Percentiles rank a stretch among this genome's conserved stretches.
Conservation (phyloP, 2,113 vertebrate genomes). For the Australoheros scitulus region DNA sequence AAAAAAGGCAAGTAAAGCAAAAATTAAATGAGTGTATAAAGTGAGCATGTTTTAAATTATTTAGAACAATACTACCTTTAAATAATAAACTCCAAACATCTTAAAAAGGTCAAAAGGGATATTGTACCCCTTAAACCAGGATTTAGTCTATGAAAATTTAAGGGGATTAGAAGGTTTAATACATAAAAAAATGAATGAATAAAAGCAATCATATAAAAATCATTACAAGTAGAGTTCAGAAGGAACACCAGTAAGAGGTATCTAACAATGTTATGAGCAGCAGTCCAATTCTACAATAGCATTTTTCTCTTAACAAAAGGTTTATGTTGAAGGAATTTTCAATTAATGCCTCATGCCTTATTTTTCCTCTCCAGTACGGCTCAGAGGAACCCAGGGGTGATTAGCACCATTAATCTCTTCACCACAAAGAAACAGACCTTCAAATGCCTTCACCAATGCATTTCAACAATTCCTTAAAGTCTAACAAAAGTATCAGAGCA, state of each 20-base stretch:
- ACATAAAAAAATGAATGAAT: not conserved
- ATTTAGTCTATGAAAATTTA: slow-evolving; percentile 37
- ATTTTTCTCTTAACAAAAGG: slow-evolving; percentile 30
- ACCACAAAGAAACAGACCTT: slow-evolving; percentile 49
- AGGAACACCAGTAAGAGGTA: not conserved
- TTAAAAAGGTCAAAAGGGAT: not conserved
- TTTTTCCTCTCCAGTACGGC: slow-evolving; percentile 47
- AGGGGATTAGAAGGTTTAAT: slow-evolving; percentile 30
- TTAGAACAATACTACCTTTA: not conserved
- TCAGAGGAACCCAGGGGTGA: slow-evolving; percentile 44
- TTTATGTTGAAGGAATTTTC: slow-evolving; percentile 73
- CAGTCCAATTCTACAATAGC: not conserved
- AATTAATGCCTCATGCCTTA: slow-evolving; percentile 65
- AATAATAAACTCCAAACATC: slow-evolving; percentile 32
- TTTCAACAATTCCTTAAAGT: slow-evolving; percentile 37
- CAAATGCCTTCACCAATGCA: slow-evolving; percentile 29
- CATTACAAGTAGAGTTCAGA: slow-evolving; percentile 11
- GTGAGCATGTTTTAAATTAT: not conserved
- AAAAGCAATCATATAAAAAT: not conserved
- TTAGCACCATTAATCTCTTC: slow-evolving; percentile 65
- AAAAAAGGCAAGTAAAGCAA: not conserved
- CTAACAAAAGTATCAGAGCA: slow-evolving; percentile 6
- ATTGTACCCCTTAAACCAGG: slow-evolving; percentile 46
- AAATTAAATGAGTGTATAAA: not conserved
- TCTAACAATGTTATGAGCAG: not conserved